Base-by-base conservation (phyloP, 2,888 invertebrate genomes). In the Tipula lateralis region DNA sequence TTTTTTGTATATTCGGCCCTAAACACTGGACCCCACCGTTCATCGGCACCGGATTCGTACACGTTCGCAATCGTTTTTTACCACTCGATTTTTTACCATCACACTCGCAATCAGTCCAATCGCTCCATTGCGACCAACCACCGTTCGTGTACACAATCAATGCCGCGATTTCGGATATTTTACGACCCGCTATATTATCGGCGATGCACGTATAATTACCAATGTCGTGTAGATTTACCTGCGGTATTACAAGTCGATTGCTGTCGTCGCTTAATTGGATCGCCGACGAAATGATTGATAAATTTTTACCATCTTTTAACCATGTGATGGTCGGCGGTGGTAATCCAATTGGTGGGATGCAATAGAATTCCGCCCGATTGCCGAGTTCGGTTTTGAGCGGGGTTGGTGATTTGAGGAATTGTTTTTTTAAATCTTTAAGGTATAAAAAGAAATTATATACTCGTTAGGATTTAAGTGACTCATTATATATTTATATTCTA, bases 181-280 rank as follows among this genome's bases (percentile, higher is more conserved):
- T 92, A 88, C 95, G 95, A 29, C 95, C 96, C 1, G 97, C 97
- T 85, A 97, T 94, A 89, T 98, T 98, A 90, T 97, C 96, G 1
- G 97, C 98, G 34, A 97, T 96, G 90, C 98, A 99, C 85, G 97
- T 97, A 91, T 97, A 99, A 92, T 98, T 99, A 84, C 96, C 98
- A 91, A 96, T 96, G 91, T 98, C 97, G 91, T 94, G 19, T 29
- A 97, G 92, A 84, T 96, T 93, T 84, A 97, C 97, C 89, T 97
- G 95, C 83, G 96, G 95, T 86, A 98, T 94, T 83, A 97, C 92
- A 85, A 97, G 92, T 7, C 32, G n/a, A 29, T 84, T 34, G 12
- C 7, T 29, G 7, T 34, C 34, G 87, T 94, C 93, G 84, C 94
- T 92, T 87, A 94, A 93, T 24, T 66, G 66, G 12, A 66, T 66